A percentile compares a stretch with the other conserved stretches of the same genome.
Conservation (phyloP, 2,113 vertebrate species). For the Hystrix brachyura region DNA sequence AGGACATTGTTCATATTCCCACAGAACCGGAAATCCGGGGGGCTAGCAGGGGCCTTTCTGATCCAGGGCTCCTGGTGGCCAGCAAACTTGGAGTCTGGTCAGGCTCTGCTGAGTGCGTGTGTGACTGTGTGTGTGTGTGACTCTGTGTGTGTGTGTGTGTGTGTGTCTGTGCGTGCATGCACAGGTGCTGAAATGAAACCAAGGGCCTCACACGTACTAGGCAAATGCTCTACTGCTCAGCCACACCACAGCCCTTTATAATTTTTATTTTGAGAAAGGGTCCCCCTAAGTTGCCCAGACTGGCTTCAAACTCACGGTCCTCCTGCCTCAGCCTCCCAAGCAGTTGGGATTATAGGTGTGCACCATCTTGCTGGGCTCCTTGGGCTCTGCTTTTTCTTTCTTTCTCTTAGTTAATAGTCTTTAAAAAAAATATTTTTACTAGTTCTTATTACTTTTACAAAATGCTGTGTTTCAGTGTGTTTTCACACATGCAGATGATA, state of each 20-base stretch:
- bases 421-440: no score
- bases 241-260: not conserved
- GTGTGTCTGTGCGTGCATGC: no score
- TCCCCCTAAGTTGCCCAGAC: no score
- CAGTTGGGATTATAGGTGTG: not conserved
- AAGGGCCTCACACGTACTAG: no score
- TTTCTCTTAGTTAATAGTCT: no score
- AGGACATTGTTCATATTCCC: not conserved
- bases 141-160: not conserved
- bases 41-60: not conserved
- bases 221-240: not conserved
- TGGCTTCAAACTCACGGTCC: not conserved
- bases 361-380: not conserved
- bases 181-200: no score
- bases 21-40: not conserved
- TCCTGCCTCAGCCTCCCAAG: not conserved
- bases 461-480: no score
- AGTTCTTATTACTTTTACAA: no score
- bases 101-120: not conserved
- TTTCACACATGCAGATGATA: no score
- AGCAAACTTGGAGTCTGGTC: not conserved
- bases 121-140: no score
- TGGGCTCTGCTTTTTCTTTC: no score
- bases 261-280: no score
- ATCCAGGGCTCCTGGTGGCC: not conserved